Conservation (phyloP, 2,888 invertebrate species). For the Xestia rhomboidea region DNA sequence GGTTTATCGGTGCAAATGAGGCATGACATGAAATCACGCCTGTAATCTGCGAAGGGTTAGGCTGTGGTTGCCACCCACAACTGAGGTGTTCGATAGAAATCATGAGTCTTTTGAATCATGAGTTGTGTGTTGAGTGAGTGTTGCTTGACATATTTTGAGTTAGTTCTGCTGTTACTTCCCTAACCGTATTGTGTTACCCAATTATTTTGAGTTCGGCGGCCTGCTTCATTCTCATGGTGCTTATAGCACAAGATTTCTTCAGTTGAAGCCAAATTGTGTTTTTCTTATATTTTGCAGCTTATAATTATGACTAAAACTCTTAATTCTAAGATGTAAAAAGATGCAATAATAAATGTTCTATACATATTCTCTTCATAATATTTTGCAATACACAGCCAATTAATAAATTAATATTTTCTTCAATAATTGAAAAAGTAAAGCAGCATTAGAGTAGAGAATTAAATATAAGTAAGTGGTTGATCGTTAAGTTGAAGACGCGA, state of each 20-base stretch:
- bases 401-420: neutral
- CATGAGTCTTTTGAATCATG: neutral
- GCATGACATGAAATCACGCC: neutral
- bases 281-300: neutral
- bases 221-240: neutral
- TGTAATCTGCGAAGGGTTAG: neutral
- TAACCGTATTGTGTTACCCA: neutral
- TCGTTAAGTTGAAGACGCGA: constrained; percentile 24
- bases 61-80: neutral
- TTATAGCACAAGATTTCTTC: neutral
- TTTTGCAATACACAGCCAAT: neutral
- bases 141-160: neutral
- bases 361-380: neutral
- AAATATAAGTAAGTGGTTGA: constrained; percentile 11
- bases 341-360: too few species aligned
- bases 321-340: neutral
- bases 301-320: neutral
- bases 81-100: neutral
- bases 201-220: neutral
- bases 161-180: neutral
- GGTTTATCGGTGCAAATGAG: neutral
- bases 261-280: neutral
- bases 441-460: neutral
- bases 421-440: neutral
- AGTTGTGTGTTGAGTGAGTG: too few species aligned